Base-by-base conservation (phyloP, 2,113 vertebrate species). In the Plecturocebus donacophilus region DNA sequence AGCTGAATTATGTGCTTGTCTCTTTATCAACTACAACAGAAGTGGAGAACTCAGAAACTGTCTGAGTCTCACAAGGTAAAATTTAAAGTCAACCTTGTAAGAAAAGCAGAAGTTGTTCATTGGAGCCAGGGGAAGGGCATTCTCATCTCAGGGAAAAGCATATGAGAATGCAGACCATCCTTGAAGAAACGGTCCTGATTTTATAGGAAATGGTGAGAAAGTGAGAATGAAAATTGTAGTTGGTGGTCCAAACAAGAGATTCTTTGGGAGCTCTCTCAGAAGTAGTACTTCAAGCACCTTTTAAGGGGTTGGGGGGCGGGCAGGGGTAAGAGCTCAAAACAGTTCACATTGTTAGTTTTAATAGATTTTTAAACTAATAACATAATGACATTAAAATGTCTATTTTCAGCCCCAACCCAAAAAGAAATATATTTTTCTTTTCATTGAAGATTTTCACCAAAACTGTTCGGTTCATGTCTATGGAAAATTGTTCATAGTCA, bases 351-450 rank as follows among this genome's bases (percentile, higher is more conserved):
- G 11, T 91, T 64, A 10, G 30, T 20, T 87, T 81, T 56, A 94
- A 92, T 8, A 70, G n/a, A 42, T 80, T 91, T 90, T 83, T 76
- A 95, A 91, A 47, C 82, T 61, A 93, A 19, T 76, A 89, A 82
- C 0, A 76, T 45, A 89, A 75, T 27, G 35, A 30, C 6, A 45
- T 64, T 52, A 83, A 52, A 96, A 91, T 38, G 14, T 64, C 77
- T 75, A 66, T 73, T 87, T 95, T 73, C 20, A 83, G 47, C 32
- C 68, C 23, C 21, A 93, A 52, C 5, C 19, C 87, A 87, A 86
- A 80, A 3, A 75, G 1, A 94, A 79, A 49, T 61, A 8, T 16
- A 25, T 45, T 87, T 91, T 95, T 66, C 11, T 81, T 92, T 92
- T 80, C 54, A 87, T 82, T 87, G 90, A 91, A 81, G 21, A 58